Evolutionary conservation across 2,113 vertebrate species (phyloP).

Genomic region (Rynchops niger): DNA sequence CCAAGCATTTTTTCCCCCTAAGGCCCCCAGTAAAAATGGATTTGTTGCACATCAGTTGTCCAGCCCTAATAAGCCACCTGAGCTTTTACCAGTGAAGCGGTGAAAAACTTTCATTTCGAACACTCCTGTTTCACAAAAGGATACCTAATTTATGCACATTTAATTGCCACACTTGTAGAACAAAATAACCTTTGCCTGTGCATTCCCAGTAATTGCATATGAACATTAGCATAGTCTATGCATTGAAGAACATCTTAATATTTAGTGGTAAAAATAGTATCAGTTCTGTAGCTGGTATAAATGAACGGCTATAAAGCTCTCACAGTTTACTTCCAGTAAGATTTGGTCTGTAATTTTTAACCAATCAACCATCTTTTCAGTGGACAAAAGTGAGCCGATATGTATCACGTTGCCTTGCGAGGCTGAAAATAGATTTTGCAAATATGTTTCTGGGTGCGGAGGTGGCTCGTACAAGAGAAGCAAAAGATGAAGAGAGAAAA

Average conservation of each 20-base stretch:
- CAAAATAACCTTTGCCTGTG: background rate
- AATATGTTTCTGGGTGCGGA: constrained; percentile 56
- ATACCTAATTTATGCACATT: background rate
- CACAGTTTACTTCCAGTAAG: constrained; percentile 43
- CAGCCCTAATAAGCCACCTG: background rate
- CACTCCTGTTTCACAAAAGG: background rate
- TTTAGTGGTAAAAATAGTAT: constrained; percentile 44
- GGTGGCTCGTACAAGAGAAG: constrained; percentile 40
- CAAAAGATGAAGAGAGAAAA: background rate
- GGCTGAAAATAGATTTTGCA: constrained; percentile 65
- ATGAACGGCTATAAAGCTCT: constrained; percentile 44
- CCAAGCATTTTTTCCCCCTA: background rate
- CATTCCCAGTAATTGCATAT: background rate
- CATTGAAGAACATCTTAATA: constrained; percentile 23
- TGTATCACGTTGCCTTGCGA: constrained; percentile 42
- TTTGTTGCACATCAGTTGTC: background rate
- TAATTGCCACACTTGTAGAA: constrained; percentile 17
- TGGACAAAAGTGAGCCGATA: constrained; percentile 14
- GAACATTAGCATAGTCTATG: constrained; percentile 9
- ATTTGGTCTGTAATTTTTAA: constrained; percentile 39
- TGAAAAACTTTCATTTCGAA: background rate
- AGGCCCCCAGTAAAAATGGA: background rate
- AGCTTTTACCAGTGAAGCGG: background rate
- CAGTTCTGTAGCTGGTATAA: background rate
- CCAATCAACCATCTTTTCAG: constrained; percentile 38